Evolutionary conservation across 35 echinoderm and acorn worm genomes (phyloP).

Genomic region (Patiria miniata): DNA sequence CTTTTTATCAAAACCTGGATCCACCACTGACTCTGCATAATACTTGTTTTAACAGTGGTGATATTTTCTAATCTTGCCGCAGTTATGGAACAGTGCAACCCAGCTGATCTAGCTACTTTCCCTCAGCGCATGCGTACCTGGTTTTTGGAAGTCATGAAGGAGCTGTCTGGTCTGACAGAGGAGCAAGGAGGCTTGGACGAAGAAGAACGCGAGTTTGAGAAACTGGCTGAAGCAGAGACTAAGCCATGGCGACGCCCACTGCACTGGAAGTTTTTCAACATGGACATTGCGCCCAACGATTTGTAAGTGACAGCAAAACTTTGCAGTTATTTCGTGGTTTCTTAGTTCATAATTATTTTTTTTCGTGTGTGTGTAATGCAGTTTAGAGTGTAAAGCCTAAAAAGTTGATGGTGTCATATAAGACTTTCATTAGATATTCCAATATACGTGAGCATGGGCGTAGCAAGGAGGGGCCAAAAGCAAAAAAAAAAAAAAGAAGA

Average conservation of each 20-base stretch:
- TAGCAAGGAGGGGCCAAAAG: too few species aligned
- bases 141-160: conserved; percentile 7
- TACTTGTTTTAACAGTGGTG: too few species aligned
- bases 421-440: too few species aligned
- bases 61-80: not conserved
- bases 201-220: not conserved
- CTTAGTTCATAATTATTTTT: too few species aligned
- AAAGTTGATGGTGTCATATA: too few species aligned
- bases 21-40: too few species aligned
- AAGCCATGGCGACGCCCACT: conserved; percentile 10
- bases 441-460: too few species aligned
- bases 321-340: too few species aligned
- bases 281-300: not conserved
- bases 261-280: conserved; percentile 20
- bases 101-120: not conserved
- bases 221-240: not conserved
- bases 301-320: conserved; percentile 1
- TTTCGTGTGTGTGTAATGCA: too few species aligned
- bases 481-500: too few species aligned
- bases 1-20: too few species aligned
- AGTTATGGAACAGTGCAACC: conserved; percentile 13
- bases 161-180: not conserved
- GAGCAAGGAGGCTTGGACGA: not conserved
- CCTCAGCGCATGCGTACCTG: not conserved
- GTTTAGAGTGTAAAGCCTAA: too few species aligned